Evolutionary conservation across 2,113 vertebrate species (phyloP).

Genomic region (Gadus chalcogrammus): DNA sequence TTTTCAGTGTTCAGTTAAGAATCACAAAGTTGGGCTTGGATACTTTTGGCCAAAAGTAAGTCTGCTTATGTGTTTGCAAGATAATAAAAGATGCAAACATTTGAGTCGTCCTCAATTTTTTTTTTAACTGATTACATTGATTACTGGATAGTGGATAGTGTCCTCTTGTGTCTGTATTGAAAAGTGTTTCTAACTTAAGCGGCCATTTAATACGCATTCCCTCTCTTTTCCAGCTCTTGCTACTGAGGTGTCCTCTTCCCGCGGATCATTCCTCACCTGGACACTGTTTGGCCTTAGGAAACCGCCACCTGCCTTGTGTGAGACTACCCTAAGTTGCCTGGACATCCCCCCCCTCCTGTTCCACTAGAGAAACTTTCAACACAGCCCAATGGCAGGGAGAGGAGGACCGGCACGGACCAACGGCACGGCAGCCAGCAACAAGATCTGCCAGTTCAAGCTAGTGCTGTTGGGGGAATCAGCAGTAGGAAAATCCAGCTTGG

Average conservation of each 20-base stretch:
- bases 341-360: constrained; percentile 14
- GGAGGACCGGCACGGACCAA: constrained; percentile 91
- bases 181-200: neutral
- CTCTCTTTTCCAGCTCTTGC: constrained; percentile 41
- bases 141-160: too few species aligned
- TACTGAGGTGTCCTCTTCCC: constrained; percentile 55
- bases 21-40: too few species aligned
- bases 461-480: constrained; percentile 94
- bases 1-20: too few species aligned
- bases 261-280: constrained; percentile 36
- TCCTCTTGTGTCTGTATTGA: constrained; percentile 11
- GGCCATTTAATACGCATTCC: neutral
- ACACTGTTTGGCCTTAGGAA: constrained; percentile 1
- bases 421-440: constrained; percentile 88
- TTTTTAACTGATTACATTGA: too few species aligned
- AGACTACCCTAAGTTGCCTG: neutral
- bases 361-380: constrained; percentile 31
- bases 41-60: too few species aligned
- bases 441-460: constrained; percentile 98
- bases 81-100: too few species aligned
- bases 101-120: too few species aligned
- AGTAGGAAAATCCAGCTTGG: constrained; percentile 96
- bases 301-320: neutral
- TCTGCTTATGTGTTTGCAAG: too few species aligned
- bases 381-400: constrained; percentile 86